Percentiles rank a stretch among this genome's conserved stretches.
Evolutionary conservation across 2,113 vertebrate species (phyloP).

Genomic region (Oncorhynchus tshawytscha): DNA sequence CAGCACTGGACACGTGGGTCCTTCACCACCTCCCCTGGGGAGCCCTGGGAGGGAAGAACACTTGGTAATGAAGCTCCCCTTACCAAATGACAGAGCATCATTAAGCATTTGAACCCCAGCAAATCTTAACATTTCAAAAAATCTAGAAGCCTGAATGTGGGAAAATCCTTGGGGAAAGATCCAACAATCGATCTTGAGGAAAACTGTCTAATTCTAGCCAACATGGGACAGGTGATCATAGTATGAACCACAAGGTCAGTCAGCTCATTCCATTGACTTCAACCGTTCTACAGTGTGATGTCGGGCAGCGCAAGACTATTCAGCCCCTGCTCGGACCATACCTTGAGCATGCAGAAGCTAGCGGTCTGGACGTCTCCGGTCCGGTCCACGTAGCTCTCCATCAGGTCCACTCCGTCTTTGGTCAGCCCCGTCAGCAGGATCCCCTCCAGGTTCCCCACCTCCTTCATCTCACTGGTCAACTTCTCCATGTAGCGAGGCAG

Average conservation of each 20-base stretch:
- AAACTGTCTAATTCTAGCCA: no score
- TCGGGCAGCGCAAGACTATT: no score
- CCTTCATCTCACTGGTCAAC: slow-evolving; percentile 94
- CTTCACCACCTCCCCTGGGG: slow-evolving; percentile 89
- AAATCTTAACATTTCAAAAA: no score
- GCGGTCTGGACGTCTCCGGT: slow-evolving; percentile 97
- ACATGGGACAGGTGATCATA: no score
- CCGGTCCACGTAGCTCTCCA: slow-evolving; percentile 95
- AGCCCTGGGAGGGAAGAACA: slow-evolving; percentile 75
- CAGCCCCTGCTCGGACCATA: slow-evolving; percentile 36
- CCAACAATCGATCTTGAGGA: no score
- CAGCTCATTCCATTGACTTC: neutral
- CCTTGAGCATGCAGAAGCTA: slow-evolving; percentile 98
- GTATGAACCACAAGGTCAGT: neutral
- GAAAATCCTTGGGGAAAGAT: no score
- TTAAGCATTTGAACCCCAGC: no score
- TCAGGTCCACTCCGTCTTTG: slow-evolving; percentile 96
- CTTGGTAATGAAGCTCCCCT: slow-evolving; percentile 63
- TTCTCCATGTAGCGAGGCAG: slow-evolving; percentile 94
- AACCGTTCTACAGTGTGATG: no score
- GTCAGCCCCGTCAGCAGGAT: slow-evolving; percentile 93
- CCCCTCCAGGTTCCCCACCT: slow-evolving; percentile 93
- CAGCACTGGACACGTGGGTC: slow-evolving; percentile 96
- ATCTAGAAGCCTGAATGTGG: no score
- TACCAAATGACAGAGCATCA: no score